phyloP scores from a whole-genome alignment of 1,140 invertebrate species.

The Polypedilum pembai region DNA sequence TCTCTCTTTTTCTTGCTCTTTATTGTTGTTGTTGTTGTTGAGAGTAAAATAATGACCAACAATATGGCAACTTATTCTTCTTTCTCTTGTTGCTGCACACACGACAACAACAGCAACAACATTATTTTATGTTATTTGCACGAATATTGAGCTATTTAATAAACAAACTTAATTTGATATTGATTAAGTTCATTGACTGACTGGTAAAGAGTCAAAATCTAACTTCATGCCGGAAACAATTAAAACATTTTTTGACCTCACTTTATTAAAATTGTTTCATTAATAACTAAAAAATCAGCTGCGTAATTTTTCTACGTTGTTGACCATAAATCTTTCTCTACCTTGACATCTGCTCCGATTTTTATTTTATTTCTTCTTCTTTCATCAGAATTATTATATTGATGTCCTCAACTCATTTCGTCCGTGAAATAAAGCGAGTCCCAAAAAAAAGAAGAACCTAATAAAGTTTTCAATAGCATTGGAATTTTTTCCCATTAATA shows the following conservation, averaged over 20 bases:
- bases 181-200: slow-evolving; percentile 13
- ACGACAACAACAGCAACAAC: slow-evolving; percentile 10
- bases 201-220: too few species aligned
- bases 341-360: slow-evolving; percentile 1
- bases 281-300: background rate
- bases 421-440: too few species aligned
- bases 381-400: too few species aligned
- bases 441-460: background rate
- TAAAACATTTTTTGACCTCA: background rate
- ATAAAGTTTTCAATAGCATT: background rate
- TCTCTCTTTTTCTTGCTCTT: background rate
- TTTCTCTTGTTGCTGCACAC: background rate
- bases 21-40: too few species aligned
- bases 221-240: slow-evolving; percentile 1
- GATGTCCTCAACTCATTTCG: too few species aligned
- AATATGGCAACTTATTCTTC: slow-evolving; percentile 3
- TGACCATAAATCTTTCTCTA: background rate
- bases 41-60: slow-evolving; percentile 12
- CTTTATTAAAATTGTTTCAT: background rate
- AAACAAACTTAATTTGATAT: slow-evolving; percentile 3
- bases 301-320: background rate
- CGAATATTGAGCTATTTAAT: slow-evolving; percentile 9
- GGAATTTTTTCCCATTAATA: background rate
- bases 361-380: too few species aligned
- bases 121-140: background rate